Evolutionary conservation across 2,888 invertebrate species (phyloP).

Genomic region (Cryptus viduatorius): DNA sequence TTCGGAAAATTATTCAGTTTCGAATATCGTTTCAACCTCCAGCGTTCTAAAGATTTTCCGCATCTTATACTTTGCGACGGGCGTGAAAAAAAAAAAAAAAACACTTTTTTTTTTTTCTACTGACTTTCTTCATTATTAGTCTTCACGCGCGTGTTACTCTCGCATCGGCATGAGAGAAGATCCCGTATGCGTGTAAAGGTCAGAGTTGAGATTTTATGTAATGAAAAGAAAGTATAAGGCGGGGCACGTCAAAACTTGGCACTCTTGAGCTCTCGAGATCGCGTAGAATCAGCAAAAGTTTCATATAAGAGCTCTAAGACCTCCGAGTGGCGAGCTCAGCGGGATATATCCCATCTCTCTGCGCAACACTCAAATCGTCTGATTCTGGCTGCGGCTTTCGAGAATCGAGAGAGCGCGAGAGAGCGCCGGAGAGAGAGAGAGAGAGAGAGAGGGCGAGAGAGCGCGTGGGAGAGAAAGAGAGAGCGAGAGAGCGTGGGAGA

Average conservation of each 20-base stretch:
- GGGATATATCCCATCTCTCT: conserved; percentile 21
- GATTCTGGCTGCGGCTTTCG: conserved; percentile 36
- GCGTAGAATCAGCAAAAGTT: conserved; percentile 63
- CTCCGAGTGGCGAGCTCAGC: conserved; percentile 31
- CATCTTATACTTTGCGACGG: no score
- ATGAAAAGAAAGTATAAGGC: conserved; percentile 63
- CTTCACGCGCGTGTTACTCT: conserved; percentile 7
- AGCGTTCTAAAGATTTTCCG: no score
- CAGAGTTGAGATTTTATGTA: conserved; percentile 52
- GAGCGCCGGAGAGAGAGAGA: no score
- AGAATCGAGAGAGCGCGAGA: neutral
- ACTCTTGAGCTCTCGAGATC: conserved; percentile 56
- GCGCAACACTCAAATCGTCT: conserved; percentile 56
- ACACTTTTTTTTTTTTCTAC: conserved; percentile 30
- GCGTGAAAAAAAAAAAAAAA: neutral
- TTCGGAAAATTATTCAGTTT: no score
- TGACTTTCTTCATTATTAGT: conserved; percentile 43
- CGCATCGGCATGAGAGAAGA: neutral
- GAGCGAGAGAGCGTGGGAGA: neutral
- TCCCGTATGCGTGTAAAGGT: neutral
- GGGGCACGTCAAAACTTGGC: conserved; percentile 63
- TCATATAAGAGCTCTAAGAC: conserved; percentile 58
- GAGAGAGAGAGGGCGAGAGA: no score
- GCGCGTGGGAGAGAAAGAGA: no score
- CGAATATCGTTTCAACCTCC: no score